Base-by-base conservation (phyloP, 2,113 vertebrate genomes). In the Colaptes auratus region DNA sequence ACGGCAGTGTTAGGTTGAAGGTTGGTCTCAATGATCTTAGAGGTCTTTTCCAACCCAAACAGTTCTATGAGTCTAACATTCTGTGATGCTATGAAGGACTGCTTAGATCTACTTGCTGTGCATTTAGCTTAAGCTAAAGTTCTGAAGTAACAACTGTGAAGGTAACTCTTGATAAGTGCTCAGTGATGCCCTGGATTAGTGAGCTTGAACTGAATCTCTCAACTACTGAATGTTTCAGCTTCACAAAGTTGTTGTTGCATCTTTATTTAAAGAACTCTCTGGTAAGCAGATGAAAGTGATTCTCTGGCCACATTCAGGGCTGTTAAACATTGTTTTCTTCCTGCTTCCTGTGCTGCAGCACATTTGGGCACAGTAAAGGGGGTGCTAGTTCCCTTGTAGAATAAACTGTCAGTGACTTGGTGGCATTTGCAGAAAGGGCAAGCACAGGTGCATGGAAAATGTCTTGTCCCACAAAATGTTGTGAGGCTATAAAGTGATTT, bases 251-350 rank as follows among this genome's bases (percentile, higher is more conserved):
- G 91, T 87, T 88, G 86, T 71, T 80, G 59, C 19, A 16, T 27
- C 63, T 92, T 85, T 95, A 96, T 97, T 95, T 94, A 92, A 94
- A 95, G 82, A 73, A 71, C 6, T 58, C 67, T 46, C 88, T 88
- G 76, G 82, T 75, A 93, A 93, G 77, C 14, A 46, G 89, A 88
- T 90, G 82, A 82, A 95, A 96, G 90, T 48, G n/a, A 55, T 80
- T 10, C 18, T 61, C 92, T 92, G 13, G 11, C 81, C 88, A 48
- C 56, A 42, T 74, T 82, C 46, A 36, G 0, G 20, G 61, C 74
- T 93, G 60, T 61, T 94, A 91, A 71, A 88, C 52, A 63, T 87
- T 92, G 55, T 33, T 94, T 86, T 95, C 65, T 85, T 89, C 33
- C 61, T 71, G 3, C 60, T 96, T 97, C 82, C 82, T 96, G 92